Evolutionary conservation across 2,888 invertebrate species (phyloP).

Genomic region (Nasonia oneida): DNA sequence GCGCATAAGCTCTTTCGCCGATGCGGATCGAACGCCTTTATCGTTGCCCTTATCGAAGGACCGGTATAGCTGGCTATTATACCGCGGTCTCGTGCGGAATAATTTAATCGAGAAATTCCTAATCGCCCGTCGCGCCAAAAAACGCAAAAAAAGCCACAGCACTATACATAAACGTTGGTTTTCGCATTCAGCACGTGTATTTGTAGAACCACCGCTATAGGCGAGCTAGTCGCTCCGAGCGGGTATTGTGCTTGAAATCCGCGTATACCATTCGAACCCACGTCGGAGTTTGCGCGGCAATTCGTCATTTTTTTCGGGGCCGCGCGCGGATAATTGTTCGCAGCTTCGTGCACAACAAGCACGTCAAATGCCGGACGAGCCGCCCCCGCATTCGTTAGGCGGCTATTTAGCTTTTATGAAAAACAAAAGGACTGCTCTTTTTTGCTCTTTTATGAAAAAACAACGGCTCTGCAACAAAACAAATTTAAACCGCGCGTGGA

Average conservation of each 20-base stretch:
- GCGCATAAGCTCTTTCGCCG: no score
- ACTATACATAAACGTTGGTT: neutral
- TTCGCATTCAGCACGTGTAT: neutral
- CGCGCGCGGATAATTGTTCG: constrained; percentile 69
- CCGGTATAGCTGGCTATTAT: no score
- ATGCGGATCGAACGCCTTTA: no score
- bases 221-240: neutral
- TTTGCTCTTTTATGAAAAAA: constrained; percentile 58
- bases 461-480: constrained; percentile 52
- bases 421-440: constrained; percentile 41
- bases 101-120: no score
- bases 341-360: constrained; percentile 66
- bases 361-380: constrained; percentile 69
- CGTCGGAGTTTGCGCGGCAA: constrained; percentile 13
- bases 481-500: constrained; percentile 5
- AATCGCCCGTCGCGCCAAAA: no score
- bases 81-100: no score
- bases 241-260: constrained; percentile 2
- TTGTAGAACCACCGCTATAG: neutral
- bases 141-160: neutral
- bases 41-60: no score
- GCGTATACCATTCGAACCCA: constrained; percentile 18
- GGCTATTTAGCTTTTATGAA: constrained; percentile 65
- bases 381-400: constrained; percentile 69
- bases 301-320: constrained; percentile 68